Evolutionary conservation across 1,140 invertebrate species (phyloP).

Genomic region (Danaus melanippus): DNA sequence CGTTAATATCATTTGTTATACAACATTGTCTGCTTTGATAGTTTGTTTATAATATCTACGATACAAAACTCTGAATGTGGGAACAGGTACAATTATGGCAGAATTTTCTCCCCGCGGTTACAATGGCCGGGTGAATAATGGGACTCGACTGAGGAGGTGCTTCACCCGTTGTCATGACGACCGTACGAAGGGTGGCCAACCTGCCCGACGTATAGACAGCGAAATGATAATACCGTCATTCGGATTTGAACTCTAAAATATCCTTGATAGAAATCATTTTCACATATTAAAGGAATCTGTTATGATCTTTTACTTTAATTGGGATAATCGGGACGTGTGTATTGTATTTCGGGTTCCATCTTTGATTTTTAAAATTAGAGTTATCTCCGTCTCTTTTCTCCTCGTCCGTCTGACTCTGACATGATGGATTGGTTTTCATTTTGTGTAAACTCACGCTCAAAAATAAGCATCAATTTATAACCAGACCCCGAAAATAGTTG

Average conservation of each 20-base stretch:
- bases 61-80: neutral
- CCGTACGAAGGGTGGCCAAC: conserved; percentile 65
- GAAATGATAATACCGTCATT: conserved; percentile 48
- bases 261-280: conserved; percentile 41
- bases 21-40: too few relatives aligned
- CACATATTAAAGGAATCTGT: conserved; percentile 30
- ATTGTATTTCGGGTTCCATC: conserved; percentile 69
- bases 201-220: conserved; percentile 29
- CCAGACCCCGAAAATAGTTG: too few relatives aligned
- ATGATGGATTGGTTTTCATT: conserved; percentile 15
- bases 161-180: conserved; percentile 60
- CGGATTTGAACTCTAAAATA: conserved; percentile 48
- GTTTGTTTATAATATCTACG: too few relatives aligned
- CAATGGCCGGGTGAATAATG: conserved; percentile 62
- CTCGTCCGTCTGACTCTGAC: conserved; percentile 11
- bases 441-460: neutral
- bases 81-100: conserved; percentile 24
- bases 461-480: too few relatives aligned
- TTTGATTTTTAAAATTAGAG: conserved; percentile 70
- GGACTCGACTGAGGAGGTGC: conserved; percentile 68
- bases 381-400: conserved; percentile 41
- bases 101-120: conserved; percentile 41
- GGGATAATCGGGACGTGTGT: conserved; percentile 52
- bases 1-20: too few relatives aligned
- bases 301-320: conserved; percentile 50